Percentiles rank a stretch among this genome's conserved stretches.
These are phyloP conservation scores for Dendroctonus ponderosae DNA, from an alignment of 1,140 invertebrate genomes.

Conservation along the genomic window DNA sequence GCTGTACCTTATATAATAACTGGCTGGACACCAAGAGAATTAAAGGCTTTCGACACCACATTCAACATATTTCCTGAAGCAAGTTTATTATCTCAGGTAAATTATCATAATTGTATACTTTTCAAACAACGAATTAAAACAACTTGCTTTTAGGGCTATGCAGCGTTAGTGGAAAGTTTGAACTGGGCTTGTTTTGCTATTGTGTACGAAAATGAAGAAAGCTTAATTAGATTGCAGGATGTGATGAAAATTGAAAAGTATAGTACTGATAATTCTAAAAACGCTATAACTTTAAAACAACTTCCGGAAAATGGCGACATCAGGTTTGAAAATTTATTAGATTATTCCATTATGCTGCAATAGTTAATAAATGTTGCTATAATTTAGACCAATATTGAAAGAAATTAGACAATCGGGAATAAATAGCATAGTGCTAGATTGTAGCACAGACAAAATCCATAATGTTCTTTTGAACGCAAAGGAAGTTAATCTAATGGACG, in stretches of 20 bases:
- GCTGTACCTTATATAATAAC: too few relatives aligned
- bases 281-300: constrained; percentile 61
- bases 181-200: constrained; percentile 79
- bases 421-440: constrained; percentile 78
- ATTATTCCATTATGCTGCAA: too few relatives aligned
- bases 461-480: constrained; percentile 72
- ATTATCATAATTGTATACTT: too few relatives aligned
- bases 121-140: too few relatives aligned
- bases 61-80: too few relatives aligned
- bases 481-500: constrained; percentile 74
- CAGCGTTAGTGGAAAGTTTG: constrained; percentile 69
- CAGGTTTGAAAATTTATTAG: constrained; percentile 41
- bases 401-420: constrained; percentile 70
- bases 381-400: constrained; percentile 68
- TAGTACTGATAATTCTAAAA: constrained; percentile 51
- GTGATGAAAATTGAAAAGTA: constrained; percentile 66
- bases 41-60: too few relatives aligned
- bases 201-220: constrained; percentile 76
- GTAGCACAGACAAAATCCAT: constrained; percentile 63
- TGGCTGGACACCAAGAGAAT: too few relatives aligned
- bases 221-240: constrained; percentile 80
- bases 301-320: constrained; percentile 62
- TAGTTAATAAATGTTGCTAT: not conserved
- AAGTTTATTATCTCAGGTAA: too few relatives aligned
- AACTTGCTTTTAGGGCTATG: constrained; percentile 36